A percentile compares a stretch with the other conserved stretches of the same genome.
phyloP scores from a whole-genome alignment of 2,797 vertebrate species.

The Enteromius unitaeniatus region DNA sequence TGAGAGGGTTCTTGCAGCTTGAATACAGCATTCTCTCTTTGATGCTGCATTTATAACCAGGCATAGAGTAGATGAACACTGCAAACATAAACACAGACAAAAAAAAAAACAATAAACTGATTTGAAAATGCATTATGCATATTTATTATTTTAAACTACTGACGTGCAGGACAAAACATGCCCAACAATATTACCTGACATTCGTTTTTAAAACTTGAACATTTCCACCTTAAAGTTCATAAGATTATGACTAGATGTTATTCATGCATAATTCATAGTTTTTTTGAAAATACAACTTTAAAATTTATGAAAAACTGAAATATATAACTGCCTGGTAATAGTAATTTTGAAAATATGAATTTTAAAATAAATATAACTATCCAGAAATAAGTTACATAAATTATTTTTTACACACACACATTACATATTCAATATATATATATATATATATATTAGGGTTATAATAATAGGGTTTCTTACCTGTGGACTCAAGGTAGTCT shows the following conservation, averaged over 20 bases:
- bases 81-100: conserved; percentile 52
- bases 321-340: neutral
- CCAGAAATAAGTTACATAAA: too few species aligned
- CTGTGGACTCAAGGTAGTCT: conserved; percentile 86
- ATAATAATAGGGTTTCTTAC: conserved; percentile 65
- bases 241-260: too few species aligned
- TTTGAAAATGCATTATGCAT: neutral
- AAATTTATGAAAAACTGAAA: neutral
- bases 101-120: neutral
- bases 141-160: neutral
- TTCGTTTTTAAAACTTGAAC: neutral
- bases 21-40: conserved; percentile 90
- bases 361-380: too few species aligned
- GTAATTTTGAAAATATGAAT: neutral
- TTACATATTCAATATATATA: too few species aligned
- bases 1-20: conserved; percentile 86
- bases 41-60: conserved; percentile 88
- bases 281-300: neutral
- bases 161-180: neutral
- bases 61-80: conserved; percentile 94
- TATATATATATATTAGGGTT: too few species aligned
- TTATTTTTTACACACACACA: too few species aligned
- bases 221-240: neutral
- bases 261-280: neutral
- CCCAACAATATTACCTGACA: neutral